Evolutionary conservation across 35 echinoderm and acorn worm species (phyloP), one percentile per base, ranked within the genome.

Genomic region (Acanthaster planci): DNA sequence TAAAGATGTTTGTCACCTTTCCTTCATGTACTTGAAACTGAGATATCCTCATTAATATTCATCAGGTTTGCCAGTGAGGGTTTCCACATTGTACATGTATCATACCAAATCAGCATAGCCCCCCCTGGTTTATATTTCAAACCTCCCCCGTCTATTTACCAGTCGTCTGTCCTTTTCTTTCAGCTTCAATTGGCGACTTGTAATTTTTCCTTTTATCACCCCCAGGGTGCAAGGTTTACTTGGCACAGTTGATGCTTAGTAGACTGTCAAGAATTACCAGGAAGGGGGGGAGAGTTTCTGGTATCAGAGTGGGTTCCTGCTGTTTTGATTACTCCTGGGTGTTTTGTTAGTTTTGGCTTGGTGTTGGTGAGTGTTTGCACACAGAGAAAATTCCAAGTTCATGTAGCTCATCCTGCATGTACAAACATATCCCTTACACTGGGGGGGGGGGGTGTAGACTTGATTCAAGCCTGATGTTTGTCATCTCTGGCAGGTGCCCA

Each of bases 291-390:
- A n/a, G n/a, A n/a, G 64, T 72, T 26, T 72, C 64, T 34, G 26
- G 64, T 72, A 27, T 14, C 64, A 29, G 34, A 72, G 64, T 29
- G 18, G 64, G 64, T 4, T 47, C 42, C 26, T n/a, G n/a, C 64
- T 72, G 64, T 72, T 72, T 72, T 72, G 64, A 72, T 72, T 72
- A 27, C 64, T 72, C 30, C 3, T 21, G 64, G 64, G n/a, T 72
- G 64, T 72, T 72, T 72, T 26, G 64, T 72, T 72, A 72, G 64
- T 72, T 72, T 72, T 47, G 30, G 26, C 23, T 72, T 72, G 30
- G 64, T 72, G 22, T 72, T 47, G 30, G 26, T 34, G 29, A 34
- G 64, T 72, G 29, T 72, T 72, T 72, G 42, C 12, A 47, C 42
- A 47, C 42, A 47, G 12, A 12, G 42, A 47, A 47, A 47, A n/a